These are phyloP conservation scores for Channa striata DNA, from an alignment of 2,797 vertebrate species.

Conservation along the genomic window DNA sequence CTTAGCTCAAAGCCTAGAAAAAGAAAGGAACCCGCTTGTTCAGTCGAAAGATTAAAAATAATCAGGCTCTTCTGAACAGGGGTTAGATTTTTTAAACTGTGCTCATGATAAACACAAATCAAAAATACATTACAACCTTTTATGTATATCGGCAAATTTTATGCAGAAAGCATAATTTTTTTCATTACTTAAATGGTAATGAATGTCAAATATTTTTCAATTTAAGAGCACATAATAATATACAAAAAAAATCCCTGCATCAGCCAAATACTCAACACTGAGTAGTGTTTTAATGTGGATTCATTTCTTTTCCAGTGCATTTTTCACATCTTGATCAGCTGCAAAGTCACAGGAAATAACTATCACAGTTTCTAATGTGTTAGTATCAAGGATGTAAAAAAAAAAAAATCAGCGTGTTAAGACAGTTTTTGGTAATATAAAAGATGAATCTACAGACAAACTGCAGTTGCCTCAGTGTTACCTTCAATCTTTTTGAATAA, in stretches of 20 bases:
- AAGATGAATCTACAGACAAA: conserved; percentile 70
- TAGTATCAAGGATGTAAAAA: conserved; percentile 57
- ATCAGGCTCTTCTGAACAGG: conserved; percentile 1
- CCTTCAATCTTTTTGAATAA: conserved; percentile 46
- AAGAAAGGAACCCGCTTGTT: neutral
- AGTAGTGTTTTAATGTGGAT: conserved; percentile 8
- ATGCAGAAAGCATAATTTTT: too few relatives aligned
- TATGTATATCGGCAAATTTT: conserved; percentile 14
- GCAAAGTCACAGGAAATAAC: conserved; percentile 34
- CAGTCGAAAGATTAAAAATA: neutral
- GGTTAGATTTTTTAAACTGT: too few relatives aligned
- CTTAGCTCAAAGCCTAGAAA: conserved; percentile 4
- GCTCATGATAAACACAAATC: conserved; percentile 23
- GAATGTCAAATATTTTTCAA: conserved; percentile 30
- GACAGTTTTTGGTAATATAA: conserved; percentile 72
- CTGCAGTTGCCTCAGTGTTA: conserved; percentile 47
- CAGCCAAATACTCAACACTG: neutral
- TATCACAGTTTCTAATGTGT: conserved; percentile 42
- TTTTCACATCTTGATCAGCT: conserved; percentile 32
- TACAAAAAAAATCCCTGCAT: conserved; percentile 11
- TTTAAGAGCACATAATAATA: conserved; percentile 34
- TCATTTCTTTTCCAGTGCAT: conserved; percentile 14
- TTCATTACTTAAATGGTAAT: too few relatives aligned
- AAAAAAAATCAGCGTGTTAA: conserved; percentile 55
- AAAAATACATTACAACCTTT: conserved; percentile 27